phyloP scores from a whole-genome alignment of 2,113 vertebrate species.

The Nycticorax nycticorax region DNA sequence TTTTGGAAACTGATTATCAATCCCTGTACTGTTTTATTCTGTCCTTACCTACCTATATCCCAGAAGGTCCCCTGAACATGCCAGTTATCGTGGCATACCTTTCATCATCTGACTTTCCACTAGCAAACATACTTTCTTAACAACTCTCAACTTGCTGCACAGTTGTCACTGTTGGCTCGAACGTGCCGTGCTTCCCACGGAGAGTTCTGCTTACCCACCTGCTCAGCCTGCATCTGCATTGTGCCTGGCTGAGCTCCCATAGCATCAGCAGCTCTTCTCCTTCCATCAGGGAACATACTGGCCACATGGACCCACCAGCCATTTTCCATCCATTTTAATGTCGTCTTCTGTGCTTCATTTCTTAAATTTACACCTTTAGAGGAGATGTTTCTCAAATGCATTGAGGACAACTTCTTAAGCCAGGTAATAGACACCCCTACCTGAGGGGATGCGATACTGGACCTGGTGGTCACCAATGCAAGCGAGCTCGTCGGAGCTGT shows the following conservation, averaged over 20 bases:
- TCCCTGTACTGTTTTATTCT: not conserved
- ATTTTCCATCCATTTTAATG: not conserved
- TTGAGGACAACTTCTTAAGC: too few relatives aligned
- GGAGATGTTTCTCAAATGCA: too few relatives aligned
- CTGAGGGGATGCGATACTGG: too few relatives aligned
- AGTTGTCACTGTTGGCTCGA: not conserved
- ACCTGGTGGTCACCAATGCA: too few relatives aligned
- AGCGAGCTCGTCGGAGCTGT: too few relatives aligned
- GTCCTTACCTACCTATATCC: not conserved
- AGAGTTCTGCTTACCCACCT: not conserved
- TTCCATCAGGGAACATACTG: not conserved
- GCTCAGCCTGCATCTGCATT: not conserved
- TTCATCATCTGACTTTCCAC: not conserved
- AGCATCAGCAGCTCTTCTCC: not conserved
- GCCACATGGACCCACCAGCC: not conserved
- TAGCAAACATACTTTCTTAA: not conserved
- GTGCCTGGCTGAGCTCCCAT: not conserved
- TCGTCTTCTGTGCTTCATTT: not conserved
- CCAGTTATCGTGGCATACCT: not conserved
- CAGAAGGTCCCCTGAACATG: not conserved
- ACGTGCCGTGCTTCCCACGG: not conserved
- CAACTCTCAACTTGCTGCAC: accelerated
- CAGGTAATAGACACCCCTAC: too few relatives aligned
- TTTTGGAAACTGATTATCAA: not conserved
- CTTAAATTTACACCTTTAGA: not conserved